Conservation (phyloP, 2,113 vertebrate species). For the Siphamia tubifer region DNA sequence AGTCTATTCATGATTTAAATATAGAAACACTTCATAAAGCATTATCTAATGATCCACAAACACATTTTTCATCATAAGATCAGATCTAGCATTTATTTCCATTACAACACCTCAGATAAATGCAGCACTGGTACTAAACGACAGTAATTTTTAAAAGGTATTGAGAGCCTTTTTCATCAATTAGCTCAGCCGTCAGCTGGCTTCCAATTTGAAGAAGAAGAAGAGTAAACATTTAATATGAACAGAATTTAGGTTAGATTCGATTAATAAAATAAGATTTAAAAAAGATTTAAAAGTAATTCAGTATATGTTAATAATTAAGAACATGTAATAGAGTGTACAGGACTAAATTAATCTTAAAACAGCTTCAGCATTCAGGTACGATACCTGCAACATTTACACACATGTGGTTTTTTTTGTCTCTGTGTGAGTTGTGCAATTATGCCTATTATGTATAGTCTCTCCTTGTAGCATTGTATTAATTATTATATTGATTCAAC, state of each 20-base stretch:
- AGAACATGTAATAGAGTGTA: not conserved
- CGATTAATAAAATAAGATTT: not conserved
- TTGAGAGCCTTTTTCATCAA: not conserved
- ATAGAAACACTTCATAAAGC: too few relatives aligned
- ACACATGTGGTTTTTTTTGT: conserved; percentile 37
- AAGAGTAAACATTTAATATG: not conserved
- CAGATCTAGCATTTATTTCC: too few relatives aligned
- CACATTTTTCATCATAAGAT: too few relatives aligned
- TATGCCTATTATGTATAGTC: conserved; percentile 49
- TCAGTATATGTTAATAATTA: not conserved
- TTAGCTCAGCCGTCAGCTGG: not conserved
- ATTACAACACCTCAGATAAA: not conserved
- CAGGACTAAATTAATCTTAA: not conserved
- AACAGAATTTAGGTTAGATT: not conserved
- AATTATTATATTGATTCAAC: conserved; percentile 72
- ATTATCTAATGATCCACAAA: too few relatives aligned
- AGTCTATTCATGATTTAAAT: too few relatives aligned
- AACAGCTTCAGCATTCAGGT: not conserved
- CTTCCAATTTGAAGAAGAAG: not conserved
- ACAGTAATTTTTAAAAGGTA: not conserved
- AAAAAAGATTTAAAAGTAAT: too few relatives aligned
- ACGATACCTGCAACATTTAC: conserved; percentile 13
- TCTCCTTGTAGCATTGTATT: conserved; percentile 54
- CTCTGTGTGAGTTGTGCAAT: conserved; percentile 60
- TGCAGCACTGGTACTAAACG: not conserved